A percentile compares a stretch with the other conserved stretches of the same genome.
Evolutionary conservation across 2,113 vertebrate genomes (phyloP).

Genomic region (Pelusios castaneus): DNA sequence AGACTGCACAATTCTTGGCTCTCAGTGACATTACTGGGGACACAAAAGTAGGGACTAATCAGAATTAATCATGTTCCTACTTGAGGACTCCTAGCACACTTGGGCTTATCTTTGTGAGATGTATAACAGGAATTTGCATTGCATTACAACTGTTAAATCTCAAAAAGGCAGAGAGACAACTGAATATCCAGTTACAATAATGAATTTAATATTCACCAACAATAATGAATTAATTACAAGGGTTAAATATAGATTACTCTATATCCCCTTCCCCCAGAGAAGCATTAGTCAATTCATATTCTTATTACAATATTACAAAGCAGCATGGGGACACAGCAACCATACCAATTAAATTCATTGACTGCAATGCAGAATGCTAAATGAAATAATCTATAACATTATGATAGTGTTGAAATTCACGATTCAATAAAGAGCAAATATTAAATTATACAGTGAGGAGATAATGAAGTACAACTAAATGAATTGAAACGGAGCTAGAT

Average conservation of each 20-base stretch:
- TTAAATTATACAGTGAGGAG: background rate
- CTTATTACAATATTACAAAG: background rate
- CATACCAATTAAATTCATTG: background rate
- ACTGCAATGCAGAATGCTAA: background rate
- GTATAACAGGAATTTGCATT: background rate
- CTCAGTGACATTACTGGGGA: background rate
- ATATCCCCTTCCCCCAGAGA: background rate
- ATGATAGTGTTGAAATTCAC: background rate
- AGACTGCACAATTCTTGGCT: background rate
- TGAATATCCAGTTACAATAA: background rate
- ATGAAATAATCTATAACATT: background rate
- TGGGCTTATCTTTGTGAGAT: background rate
- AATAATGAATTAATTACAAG: background rate
- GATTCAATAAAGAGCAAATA: background rate
- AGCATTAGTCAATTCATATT: conserved; percentile 9
- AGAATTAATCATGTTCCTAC: background rate
- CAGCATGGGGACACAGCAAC: background rate
- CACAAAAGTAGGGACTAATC: background rate
- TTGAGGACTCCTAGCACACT: fast-evolving
- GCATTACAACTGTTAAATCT: fast-evolving
- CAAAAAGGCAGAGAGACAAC: background rate
- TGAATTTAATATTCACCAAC: background rate
- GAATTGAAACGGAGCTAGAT: background rate
- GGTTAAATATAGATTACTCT: background rate
- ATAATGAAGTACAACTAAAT: background rate